Evolutionary conservation across 2,888 invertebrate genomes (phyloP).

Genomic region (Aplocera efformata): DNA sequence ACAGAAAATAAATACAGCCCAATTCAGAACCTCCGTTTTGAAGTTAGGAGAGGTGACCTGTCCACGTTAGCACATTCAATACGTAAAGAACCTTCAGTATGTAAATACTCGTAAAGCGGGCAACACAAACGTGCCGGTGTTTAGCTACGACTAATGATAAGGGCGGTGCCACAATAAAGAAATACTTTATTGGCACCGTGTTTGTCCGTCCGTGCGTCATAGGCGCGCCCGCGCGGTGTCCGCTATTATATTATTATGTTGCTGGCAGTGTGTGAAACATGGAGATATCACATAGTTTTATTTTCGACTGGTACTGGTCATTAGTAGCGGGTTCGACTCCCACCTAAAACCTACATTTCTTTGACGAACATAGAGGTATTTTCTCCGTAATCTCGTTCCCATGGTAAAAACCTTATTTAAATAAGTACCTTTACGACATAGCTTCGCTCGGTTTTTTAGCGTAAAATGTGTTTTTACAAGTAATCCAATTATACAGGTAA

Average conservation of each 20-base stretch:
- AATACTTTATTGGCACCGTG: slow-evolving; percentile 67
- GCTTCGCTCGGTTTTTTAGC: no score
- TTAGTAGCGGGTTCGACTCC: neutral
- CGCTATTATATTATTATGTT: slow-evolving; percentile 22
- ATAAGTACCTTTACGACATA: no score
- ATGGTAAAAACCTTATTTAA: no score
- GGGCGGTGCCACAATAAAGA: slow-evolving; percentile 71
- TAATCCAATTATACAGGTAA: no score
- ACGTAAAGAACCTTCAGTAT: slow-evolving; percentile 15
- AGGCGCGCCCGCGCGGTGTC: slow-evolving; percentile 50
- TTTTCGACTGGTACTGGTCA: no score
- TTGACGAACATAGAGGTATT: no score
- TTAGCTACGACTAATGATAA: slow-evolving; percentile 51
- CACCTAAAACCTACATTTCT: neutral
- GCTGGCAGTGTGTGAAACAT: slow-evolving; percentile 5
- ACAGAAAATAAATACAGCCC: no score
- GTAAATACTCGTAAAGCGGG: slow-evolving; percentile 56
- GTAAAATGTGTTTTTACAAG: no score
- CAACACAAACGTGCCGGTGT: slow-evolving; percentile 40
- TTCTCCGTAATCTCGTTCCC: no score
- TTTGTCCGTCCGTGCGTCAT: slow-evolving; percentile 69
- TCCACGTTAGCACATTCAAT: no score
- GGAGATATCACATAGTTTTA: neutral
- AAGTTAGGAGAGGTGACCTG: no score
- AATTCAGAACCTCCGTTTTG: no score